Percentiles rank a stretch among this genome's conserved stretches.
Evolutionary conservation across 1,140 invertebrate species (phyloP).

Genomic region (Lepidurus apus): DNA sequence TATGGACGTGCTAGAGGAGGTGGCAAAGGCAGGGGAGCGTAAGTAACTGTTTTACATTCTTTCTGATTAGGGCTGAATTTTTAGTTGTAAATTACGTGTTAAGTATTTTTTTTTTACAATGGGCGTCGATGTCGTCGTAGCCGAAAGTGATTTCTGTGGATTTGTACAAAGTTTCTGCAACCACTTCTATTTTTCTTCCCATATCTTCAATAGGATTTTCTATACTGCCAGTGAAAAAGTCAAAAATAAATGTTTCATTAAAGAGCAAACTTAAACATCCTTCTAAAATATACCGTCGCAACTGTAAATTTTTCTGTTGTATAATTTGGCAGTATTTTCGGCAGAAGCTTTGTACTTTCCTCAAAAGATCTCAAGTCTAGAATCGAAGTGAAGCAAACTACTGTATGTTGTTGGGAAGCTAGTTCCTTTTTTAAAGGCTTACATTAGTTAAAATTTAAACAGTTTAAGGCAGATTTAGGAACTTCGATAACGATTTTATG

Average conservation of each 20-base stretch:
- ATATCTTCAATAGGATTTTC: too few relatives aligned
- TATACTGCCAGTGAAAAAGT: too few relatives aligned
- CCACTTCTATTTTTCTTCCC: neutral
- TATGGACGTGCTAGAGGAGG: neutral
- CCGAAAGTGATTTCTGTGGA: neutral
- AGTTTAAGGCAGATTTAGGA: neutral
- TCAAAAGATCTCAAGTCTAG: neutral
- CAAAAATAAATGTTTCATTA: too few relatives aligned
- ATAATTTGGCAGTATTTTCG: neutral
- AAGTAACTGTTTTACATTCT: neutral
- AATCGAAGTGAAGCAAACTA: too few relatives aligned
- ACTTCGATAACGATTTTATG: slow-evolving; percentile 24
- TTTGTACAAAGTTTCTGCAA: slow-evolving; percentile 19
- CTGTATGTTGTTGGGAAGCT: neutral
- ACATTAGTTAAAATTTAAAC: slow-evolving; percentile 23
- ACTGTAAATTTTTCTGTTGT: neutral
- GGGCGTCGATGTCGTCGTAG: slow-evolving; percentile 5
- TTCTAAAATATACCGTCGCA: neutral
- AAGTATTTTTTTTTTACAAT: neutral
- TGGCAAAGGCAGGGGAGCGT: slow-evolving; percentile 11
- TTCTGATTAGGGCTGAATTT: neutral
- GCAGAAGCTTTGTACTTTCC: neutral
- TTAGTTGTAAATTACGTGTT: neutral
- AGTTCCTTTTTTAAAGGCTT: slow-evolving; percentile 29
- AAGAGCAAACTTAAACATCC: too few relatives aligned